phyloP scores from a whole-genome alignment of 2,888 invertebrate species.

The Callyntrura sp. region DNA sequence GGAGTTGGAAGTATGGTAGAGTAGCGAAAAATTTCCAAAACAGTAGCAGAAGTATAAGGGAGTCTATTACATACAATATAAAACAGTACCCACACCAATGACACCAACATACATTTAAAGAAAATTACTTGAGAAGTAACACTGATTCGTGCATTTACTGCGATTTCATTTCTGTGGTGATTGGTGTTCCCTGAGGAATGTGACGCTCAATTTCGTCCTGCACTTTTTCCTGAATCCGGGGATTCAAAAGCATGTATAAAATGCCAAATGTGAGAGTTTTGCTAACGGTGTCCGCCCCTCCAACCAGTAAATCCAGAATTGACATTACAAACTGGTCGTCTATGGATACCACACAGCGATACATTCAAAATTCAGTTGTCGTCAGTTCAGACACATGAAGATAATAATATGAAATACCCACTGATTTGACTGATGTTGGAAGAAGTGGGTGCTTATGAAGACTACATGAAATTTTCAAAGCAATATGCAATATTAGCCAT shows the following conservation, averaged over 20 bases:
- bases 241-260: constrained; percentile 56
- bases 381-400: not conserved
- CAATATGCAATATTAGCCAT: not conserved
- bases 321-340: constrained; percentile 44
- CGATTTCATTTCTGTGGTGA: not conserved
- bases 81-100: too few species aligned
- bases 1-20: constrained; percentile 22
- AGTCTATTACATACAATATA: too few species aligned
- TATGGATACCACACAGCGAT: not conserved
- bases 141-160: not conserved
- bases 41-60: constrained; percentile 40
- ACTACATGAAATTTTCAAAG: not conserved
- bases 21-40: constrained; percentile 16
- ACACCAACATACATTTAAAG: too few species aligned
- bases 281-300: constrained; percentile 82
- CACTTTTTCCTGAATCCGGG: constrained; percentile 53
- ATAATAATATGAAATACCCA: not conserved
- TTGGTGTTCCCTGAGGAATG: not conserved
- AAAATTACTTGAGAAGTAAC: not conserved
- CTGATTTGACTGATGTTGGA: not conserved
- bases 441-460: not conserved
- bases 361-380: not conserved
- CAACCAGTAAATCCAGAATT: constrained; percentile 27
- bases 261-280: constrained; percentile 58
- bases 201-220: constrained; percentile 30